These are phyloP conservation scores for Onychomys torridus DNA, from an alignment of 2,797 vertebrate genomes.

Conservation along the genomic window DNA sequence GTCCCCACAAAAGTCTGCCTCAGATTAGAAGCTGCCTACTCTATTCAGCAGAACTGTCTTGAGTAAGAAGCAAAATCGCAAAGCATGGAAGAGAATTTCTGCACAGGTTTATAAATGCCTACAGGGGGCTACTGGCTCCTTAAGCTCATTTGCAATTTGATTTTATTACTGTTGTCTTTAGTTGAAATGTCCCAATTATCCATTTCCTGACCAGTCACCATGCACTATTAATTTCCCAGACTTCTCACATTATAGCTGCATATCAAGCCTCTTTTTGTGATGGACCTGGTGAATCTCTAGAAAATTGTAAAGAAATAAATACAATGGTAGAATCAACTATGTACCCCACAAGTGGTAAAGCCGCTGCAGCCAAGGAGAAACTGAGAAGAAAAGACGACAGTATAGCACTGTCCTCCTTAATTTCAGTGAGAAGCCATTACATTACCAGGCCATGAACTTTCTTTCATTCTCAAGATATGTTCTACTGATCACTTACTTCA, in stretches of 20 bases:
- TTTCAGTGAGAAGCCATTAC: not conserved
- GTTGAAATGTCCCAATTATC: slow-evolving; percentile 17
- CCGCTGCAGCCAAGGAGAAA: not conserved
- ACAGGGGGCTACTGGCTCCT: not conserved
- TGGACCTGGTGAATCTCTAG: not conserved
- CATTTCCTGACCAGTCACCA: not conserved
- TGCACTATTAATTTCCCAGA: not conserved
- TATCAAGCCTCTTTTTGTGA: not conserved
- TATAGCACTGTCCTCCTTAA: not conserved
- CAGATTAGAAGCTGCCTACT: slow-evolving; percentile 33
- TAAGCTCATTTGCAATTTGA: slow-evolving; percentile 38
- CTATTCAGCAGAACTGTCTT: not conserved
- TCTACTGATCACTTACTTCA: not conserved
- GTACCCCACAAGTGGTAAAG: not conserved
- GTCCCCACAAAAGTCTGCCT: slow-evolving; percentile 33
- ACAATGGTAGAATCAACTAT: not conserved
- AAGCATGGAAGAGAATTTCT: not conserved
- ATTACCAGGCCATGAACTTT: not conserved
- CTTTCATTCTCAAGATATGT: slow-evolving; percentile 5
- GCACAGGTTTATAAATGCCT: not conserved
- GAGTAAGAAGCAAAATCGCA: slow-evolving; percentile 27
- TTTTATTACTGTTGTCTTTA: slow-evolving; percentile 16
- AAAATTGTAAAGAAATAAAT: not conserved
- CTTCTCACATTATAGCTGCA: not conserved
- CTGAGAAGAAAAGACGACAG: not conserved